These are phyloP conservation scores for Apolygus lucorum DNA, from an alignment of 1,140 invertebrate genomes.

Conservation along the genomic window DNA sequence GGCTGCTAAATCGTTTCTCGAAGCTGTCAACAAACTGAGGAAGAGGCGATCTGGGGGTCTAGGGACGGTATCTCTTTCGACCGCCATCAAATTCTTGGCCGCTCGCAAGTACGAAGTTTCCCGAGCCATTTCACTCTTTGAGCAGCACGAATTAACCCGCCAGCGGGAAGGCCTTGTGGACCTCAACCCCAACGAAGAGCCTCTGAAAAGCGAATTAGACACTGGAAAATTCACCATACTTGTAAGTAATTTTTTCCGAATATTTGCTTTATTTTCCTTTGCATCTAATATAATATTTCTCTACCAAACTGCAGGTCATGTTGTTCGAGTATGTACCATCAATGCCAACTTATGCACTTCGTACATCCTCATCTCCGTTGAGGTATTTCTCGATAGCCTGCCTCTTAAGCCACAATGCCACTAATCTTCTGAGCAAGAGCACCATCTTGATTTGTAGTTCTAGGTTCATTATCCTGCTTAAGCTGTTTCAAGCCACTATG, in stretches of 20 bases:
- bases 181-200: slow-evolving; percentile 71
- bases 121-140: slow-evolving; percentile 76
- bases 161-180: slow-evolving; percentile 72
- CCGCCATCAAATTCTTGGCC: slow-evolving; percentile 89
- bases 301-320: no score
- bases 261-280: not conserved
- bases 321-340: no score
- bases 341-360: no score
- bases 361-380: no score
- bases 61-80: slow-evolving; percentile 60
- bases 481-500: no score
- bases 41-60: slow-evolving; percentile 43
- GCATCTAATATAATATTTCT: not conserved
- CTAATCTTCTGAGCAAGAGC: no score
- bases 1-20: slow-evolving; percentile 70
- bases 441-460: no score
- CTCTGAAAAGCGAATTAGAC: slow-evolving; percentile 73
- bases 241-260: slow-evolving; percentile 49
- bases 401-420: no score
- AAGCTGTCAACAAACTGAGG: slow-evolving; percentile 57
- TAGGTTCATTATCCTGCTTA: no score
- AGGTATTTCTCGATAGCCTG: no score
- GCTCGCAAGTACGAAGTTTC: slow-evolving; percentile 90
- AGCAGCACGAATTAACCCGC: slow-evolving; percentile 83
- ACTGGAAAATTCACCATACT: slow-evolving; percentile 95